Percentiles rank a stretch among this genome's conserved stretches.
phyloP scores from a whole-genome alignment of 2,113 vertebrate genomes.

The Bubo blakistoni region DNA sequence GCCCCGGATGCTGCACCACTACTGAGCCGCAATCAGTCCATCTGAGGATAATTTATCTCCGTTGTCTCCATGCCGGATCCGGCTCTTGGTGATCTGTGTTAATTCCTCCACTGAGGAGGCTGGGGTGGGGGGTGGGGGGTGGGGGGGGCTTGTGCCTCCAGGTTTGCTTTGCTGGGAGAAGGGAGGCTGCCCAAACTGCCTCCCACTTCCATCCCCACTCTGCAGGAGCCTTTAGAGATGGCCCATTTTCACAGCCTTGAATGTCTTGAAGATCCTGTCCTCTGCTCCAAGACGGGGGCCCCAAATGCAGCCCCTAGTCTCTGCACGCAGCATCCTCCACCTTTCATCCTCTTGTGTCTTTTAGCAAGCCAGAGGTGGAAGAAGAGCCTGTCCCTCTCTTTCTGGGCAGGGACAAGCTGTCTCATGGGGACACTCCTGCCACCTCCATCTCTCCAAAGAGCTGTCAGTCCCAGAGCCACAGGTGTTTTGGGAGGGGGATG shows the following conservation, averaged over 20 bases:
- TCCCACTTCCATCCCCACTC: not conserved
- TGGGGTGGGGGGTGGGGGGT: not conserved
- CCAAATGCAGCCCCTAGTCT: not conserved
- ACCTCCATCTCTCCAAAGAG: not conserved
- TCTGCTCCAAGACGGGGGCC: not conserved
- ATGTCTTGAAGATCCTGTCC: not conserved
- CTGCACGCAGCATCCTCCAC: not conserved
- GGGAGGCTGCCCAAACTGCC: not conserved
- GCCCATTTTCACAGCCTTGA: not conserved
- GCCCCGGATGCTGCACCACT: not conserved
- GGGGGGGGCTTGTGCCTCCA: not conserved
- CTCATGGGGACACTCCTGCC: not conserved
- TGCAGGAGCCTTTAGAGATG: not conserved
- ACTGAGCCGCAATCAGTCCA: not conserved
- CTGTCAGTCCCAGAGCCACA: not conserved
- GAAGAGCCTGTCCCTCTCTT: not conserved
- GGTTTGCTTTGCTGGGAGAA: not conserved
- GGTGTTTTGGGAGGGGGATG: fast-evolving
- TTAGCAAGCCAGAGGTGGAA: not conserved
- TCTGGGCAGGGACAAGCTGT: not conserved
- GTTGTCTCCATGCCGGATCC: not conserved
- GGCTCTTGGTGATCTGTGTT: not conserved
- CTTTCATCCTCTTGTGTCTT: not conserved
- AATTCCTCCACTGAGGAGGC: not conserved
- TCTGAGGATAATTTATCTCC: not conserved